These are phyloP conservation scores for Edolisoma coerulescens DNA, from an alignment of 2,113 vertebrate species.

Conservation along the genomic window DNA sequence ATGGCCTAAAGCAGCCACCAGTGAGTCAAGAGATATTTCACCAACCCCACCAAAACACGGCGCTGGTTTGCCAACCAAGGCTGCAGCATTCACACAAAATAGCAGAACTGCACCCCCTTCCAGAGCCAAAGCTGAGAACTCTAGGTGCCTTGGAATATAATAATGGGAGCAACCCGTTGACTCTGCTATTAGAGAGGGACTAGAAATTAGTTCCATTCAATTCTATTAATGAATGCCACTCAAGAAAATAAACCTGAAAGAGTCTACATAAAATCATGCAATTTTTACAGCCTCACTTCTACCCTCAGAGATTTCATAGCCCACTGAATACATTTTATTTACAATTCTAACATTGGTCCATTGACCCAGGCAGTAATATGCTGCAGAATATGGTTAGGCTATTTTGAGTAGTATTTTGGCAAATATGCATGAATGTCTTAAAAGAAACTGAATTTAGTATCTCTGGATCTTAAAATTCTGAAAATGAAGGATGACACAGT, in stretches of 20 bases:
- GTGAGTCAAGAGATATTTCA: background rate
- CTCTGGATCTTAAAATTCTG: background rate
- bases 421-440: background rate
- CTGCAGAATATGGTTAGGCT: background rate
- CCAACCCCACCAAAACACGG: accelerated
- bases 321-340: background rate
- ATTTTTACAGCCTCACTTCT: background rate
- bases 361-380: background rate
- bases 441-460: background rate
- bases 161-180: background rate
- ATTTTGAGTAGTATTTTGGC: background rate
- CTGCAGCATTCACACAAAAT: background rate
- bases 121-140: background rate
- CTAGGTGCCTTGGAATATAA: background rate
- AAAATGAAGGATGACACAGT: background rate
- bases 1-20: background rate
- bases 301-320: background rate
- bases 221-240: background rate
- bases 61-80: background rate
- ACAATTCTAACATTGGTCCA: background rate
- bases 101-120: background rate
- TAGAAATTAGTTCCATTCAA: background rate
- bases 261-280: background rate
- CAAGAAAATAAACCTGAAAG: background rate
- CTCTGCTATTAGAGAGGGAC: background rate